phyloP scores from a whole-genome alignment of 2,113 vertebrate species.

The Odocoileus virginianus region DNA sequence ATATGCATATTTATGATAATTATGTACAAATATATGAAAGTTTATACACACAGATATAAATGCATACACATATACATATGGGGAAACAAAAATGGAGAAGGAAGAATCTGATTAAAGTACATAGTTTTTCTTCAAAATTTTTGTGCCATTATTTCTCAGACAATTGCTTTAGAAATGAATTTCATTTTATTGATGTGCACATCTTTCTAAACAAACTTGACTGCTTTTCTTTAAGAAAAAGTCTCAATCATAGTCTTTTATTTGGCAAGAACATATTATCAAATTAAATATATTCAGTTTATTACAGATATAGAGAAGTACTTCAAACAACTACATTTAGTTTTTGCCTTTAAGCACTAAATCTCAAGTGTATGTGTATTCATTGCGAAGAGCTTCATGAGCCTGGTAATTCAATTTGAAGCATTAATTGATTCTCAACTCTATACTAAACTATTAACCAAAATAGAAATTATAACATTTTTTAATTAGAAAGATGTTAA shows the following conservation, averaged over 20 bases:
- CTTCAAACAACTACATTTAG: neutral
- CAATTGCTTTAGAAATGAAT: neutral
- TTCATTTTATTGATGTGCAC: neutral
- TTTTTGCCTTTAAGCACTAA: neutral
- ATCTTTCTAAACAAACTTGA: neutral
- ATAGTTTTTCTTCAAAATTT: neutral
- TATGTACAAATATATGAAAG: neutral
- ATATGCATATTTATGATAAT: neutral
- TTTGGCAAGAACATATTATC: neutral
- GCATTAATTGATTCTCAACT: slow-evolving; percentile 42
- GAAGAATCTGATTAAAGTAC: neutral
- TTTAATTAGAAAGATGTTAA: neutral
- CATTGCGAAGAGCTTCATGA: neutral
- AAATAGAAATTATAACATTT: slow-evolving; percentile 17
- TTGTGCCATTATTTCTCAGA: neutral
- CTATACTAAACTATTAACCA: neutral
- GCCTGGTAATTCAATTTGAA: slow-evolving; percentile 44
- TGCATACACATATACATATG: neutral
- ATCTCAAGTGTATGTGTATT: neutral
- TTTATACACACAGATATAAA: neutral
- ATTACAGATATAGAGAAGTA: neutral
- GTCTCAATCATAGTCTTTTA: neutral
- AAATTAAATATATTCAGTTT: neutral
- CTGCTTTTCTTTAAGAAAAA: neutral
- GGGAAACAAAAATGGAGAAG: neutral